Evolutionary conservation across 1,140 invertebrate species (phyloP).

Genomic region (Belonocnema kinseyi): DNA sequence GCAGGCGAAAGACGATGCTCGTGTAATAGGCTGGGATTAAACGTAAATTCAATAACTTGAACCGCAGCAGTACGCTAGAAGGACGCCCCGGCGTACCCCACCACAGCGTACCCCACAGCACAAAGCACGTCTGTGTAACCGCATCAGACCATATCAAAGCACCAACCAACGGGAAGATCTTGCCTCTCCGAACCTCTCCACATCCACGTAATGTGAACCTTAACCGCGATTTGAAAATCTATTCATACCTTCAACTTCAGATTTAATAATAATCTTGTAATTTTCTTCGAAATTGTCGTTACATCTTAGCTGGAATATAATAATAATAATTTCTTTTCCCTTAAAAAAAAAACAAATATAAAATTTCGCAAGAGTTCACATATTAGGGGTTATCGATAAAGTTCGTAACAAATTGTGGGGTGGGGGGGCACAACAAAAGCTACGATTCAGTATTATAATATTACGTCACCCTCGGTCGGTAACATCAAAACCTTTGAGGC

Average conservation of each 20-base stretch:
- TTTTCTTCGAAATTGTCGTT: no score
- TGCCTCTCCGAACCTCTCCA: not conserved
- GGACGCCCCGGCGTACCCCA: not conserved
- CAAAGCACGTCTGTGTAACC: conserved; percentile 33
- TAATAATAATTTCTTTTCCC: no score
- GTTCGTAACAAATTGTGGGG: no score
- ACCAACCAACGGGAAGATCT: conserved; percentile 13
- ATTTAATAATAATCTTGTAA: not conserved
- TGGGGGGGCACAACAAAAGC: no score
- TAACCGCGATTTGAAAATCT: not conserved
- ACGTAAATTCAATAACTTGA: conserved; percentile 31
- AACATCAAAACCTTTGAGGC: no score
- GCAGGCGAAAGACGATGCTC: conserved; percentile 11
- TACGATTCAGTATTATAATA: no score
- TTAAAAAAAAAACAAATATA: no score
- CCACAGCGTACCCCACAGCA: conserved; percentile 17
- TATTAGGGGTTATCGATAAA: no score
- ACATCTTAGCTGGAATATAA: no score
- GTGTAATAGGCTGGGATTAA: conserved; percentile 30
- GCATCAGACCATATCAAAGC: conserved; percentile 37
- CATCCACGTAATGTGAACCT: not conserved
- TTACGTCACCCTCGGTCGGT: no score
- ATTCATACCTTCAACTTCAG: not conserved
- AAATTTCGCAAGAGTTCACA: no score
- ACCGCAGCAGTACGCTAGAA: conserved; percentile 1